These are phyloP conservation scores for Helogale parvula DNA, from an alignment of 2,113 vertebrate species.

Conservation along the genomic window DNA sequence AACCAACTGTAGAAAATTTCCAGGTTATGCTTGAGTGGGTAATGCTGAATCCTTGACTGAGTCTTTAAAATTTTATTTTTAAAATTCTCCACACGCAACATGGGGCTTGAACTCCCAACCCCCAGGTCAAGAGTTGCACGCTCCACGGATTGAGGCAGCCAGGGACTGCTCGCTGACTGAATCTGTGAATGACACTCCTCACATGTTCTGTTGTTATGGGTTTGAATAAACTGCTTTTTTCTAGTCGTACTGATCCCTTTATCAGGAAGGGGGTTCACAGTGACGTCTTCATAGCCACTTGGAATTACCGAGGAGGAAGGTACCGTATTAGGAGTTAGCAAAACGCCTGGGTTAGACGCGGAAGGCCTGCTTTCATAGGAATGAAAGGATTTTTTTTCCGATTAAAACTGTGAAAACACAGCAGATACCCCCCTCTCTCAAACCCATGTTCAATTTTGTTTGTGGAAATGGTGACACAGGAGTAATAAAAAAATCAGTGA, in stretches of 20 bases:
- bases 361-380: background rate
- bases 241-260: too few species aligned
- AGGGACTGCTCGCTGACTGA: background rate
- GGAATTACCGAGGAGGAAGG: background rate
- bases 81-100: background rate
- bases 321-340: background rate
- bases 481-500: background rate
- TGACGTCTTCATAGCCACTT: accelerated
- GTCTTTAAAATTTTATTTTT: background rate
- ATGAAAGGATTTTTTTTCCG: background rate
- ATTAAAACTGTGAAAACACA: background rate
- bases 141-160: background rate
- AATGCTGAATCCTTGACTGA: background rate
- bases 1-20: background rate
- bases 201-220: too few species aligned
- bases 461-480: background rate
- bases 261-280: too few species aligned
- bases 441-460: background rate
- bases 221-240: background rate
- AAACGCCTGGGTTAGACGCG: background rate
- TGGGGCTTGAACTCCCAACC: background rate
- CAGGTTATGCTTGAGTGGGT: background rate
- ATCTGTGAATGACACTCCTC: background rate
- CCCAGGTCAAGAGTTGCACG: accelerated
- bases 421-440: background rate